A percentile compares a stretch with the other conserved stretches of the same genome.
Evolutionary conservation across 2,888 invertebrate genomes (phyloP).

Genomic region (Priocnemis perturbator): DNA sequence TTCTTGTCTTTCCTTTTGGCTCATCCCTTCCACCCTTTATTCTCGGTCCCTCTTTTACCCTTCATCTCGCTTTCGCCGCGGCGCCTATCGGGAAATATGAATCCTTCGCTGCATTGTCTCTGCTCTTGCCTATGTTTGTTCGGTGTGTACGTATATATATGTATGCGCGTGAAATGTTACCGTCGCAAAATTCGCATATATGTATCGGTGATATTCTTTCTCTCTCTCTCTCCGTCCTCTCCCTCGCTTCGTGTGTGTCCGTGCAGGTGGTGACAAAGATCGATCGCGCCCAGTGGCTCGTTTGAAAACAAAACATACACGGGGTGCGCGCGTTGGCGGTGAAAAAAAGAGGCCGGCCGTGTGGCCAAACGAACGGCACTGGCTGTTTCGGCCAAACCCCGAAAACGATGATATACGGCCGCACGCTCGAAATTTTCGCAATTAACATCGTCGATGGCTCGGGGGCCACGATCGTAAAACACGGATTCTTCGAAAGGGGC

Average conservation of each 20-base stretch:
- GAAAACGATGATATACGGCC: constrained; percentile 45
- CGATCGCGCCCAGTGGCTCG: constrained; percentile 45
- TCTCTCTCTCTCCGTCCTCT: too few relatives aligned
- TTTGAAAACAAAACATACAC: constrained; percentile 27
- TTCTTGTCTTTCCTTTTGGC: constrained; percentile 1
- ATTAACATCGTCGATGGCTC: constrained; percentile 36
- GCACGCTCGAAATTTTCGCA: constrained; percentile 44
- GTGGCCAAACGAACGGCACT: neutral
- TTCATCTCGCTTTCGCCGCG: constrained; percentile 20
- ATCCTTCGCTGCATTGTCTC: constrained; percentile 44
- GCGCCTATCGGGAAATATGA: constrained; percentile 55
- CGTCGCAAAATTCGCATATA: neutral
- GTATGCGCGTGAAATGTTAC: neutral
- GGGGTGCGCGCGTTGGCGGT: neutral
- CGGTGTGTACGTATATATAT: neutral
- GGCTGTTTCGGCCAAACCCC: neutral
- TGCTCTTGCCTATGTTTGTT: constrained; percentile 39
- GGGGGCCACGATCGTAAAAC: constrained; percentile 29
- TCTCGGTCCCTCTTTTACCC: constrained; percentile 17
- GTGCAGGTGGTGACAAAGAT: constrained; percentile 57
- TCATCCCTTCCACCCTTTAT: constrained; percentile 27
- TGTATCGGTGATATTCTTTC: too few relatives aligned
- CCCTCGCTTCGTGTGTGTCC: constrained; percentile 22
- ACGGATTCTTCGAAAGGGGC: constrained; percentile 19
- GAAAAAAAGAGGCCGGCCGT: constrained; percentile 5